phyloP scores from a whole-genome alignment of 1,140 invertebrate species.

The Akabosia matsudoensis region DNA sequence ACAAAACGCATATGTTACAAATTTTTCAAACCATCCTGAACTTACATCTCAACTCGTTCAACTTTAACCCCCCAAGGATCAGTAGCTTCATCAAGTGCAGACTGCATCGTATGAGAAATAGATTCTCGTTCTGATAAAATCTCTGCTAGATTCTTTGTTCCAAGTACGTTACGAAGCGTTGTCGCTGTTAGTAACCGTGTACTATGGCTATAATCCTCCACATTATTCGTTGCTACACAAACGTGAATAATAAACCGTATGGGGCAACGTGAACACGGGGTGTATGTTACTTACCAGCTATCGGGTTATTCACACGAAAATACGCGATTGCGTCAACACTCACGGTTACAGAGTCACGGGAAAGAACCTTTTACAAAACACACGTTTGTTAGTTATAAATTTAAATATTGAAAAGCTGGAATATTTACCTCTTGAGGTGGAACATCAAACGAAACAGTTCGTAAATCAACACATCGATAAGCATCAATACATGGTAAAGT shows the following conservation, averaged over 20 bases:
- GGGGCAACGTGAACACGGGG: too few relatives aligned
- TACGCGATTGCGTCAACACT: constrained; percentile 65
- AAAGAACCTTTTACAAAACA: constrained; percentile 63
- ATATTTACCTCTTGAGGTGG: constrained; percentile 77
- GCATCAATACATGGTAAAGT: constrained; percentile 60
- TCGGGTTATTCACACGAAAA: constrained; percentile 57
- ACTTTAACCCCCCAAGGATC: constrained; percentile 96
- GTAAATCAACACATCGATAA: constrained; percentile 57
- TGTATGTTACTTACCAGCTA: too few relatives aligned
- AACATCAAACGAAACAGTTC: constrained; percentile 58
- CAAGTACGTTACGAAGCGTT: constrained; percentile 82
- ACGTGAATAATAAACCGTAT: too few relatives aligned
- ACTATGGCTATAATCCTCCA: constrained; percentile 74
- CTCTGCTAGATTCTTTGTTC: constrained; percentile 85
- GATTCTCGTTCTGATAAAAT: constrained; percentile 86
- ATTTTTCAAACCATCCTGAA: too few relatives aligned
- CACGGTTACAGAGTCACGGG: constrained; percentile 63
- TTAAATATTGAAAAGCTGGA: constrained; percentile 15
- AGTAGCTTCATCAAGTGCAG: constrained; percentile 79
- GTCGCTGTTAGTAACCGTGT: constrained; percentile 81
- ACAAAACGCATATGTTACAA: too few relatives aligned
- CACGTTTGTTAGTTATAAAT: too few relatives aligned
- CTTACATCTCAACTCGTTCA: constrained; percentile 65
- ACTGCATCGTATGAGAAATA: constrained; percentile 84
- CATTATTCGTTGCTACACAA: too few relatives aligned